These are phyloP conservation scores for Cetoscarus ocellatus DNA, from an alignment of 2,797 vertebrate genomes.

Conservation along the genomic window DNA sequence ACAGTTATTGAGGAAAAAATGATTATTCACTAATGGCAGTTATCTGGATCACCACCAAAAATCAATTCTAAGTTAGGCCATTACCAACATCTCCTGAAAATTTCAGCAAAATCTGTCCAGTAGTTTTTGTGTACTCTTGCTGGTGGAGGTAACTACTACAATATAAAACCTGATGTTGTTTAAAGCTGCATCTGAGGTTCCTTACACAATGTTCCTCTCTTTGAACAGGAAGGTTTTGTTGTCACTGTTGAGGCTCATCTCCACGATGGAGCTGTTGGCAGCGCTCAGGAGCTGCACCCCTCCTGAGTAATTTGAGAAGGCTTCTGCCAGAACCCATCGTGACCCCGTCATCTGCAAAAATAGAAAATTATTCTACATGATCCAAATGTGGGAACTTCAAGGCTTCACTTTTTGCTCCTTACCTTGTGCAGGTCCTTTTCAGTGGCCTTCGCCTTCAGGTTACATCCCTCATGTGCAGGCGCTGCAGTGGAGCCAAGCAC, in stretches of 20 bases:
- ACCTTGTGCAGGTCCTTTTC: conserved; percentile 9
- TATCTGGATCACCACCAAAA: too few species aligned
- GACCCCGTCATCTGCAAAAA: conserved; percentile 10
- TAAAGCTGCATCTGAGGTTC: neutral
- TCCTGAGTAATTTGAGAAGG: conserved; percentile 12
- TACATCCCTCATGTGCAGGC: neutral
- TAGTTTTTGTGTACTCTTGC: too few species aligned
- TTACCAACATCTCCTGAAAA: too few species aligned
- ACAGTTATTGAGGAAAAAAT: too few species aligned
- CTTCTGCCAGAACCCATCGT: conserved; percentile 35
- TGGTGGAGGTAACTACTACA: too few species aligned
- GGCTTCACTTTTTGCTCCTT: neutral
- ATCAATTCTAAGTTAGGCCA: too few species aligned
- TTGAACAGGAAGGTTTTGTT: conserved; percentile 20
- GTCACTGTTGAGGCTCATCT: neutral
- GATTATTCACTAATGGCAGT: too few species aligned
- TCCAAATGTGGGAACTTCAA: too few species aligned
- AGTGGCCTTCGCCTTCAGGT: conserved; percentile 5
- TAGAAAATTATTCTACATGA: neutral
- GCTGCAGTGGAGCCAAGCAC: conserved; percentile 12
- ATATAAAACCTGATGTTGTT: too few species aligned
- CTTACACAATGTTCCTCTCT: conserved; percentile 29
- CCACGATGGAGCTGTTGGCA: conserved; percentile 26
- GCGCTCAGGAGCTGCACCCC: neutral
- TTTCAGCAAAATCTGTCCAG: too few species aligned